These are phyloP conservation scores for Empis livida DNA, from an alignment of 2,888 invertebrate genomes.

Conservation along the genomic window DNA sequence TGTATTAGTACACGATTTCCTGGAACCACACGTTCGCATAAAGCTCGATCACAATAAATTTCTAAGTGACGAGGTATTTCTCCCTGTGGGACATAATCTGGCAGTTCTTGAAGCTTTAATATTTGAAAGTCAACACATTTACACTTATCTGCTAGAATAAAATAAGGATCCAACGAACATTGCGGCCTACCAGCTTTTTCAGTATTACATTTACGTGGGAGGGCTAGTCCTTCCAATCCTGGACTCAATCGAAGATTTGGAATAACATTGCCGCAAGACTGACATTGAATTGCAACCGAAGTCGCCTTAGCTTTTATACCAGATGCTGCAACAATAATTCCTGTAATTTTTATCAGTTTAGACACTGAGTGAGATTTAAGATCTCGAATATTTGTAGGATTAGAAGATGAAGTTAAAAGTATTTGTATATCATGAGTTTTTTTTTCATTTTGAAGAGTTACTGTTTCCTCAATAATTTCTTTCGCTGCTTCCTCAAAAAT, in stretches of 20 bases:
- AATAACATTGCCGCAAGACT: conserved; percentile 80
- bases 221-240: conserved; percentile 88
- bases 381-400: conserved; percentile 67
- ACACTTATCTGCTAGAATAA: conserved; percentile 96
- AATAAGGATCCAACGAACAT: conserved; percentile 95
- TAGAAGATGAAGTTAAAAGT: conserved; percentile 69
- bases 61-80: conserved; percentile 96
- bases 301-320: conserved; percentile 93
- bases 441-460: conserved; percentile 78
- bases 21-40: conserved; percentile 92
- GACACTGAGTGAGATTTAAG: conserved; percentile 91
- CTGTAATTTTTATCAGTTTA: conserved; percentile 84
- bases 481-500: conserved; percentile 94
- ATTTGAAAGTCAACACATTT: conserved; percentile 96
- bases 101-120: conserved; percentile 91
- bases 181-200: conserved; percentile 86
- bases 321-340: conserved; percentile 88
- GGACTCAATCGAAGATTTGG: conserved; percentile 84
- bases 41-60: conserved; percentile 79
- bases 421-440: conserved; percentile 88
- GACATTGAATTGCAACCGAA: conserved; percentile 88
- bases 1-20: conserved; percentile 88
- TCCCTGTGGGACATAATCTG: conserved; percentile 81
- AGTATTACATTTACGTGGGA: conserved; percentile 91
- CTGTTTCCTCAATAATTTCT: conserved; percentile 91